phyloP scores from a whole-genome alignment of 2,888 invertebrate species.

The Nemotelus nigrinus region DNA sequence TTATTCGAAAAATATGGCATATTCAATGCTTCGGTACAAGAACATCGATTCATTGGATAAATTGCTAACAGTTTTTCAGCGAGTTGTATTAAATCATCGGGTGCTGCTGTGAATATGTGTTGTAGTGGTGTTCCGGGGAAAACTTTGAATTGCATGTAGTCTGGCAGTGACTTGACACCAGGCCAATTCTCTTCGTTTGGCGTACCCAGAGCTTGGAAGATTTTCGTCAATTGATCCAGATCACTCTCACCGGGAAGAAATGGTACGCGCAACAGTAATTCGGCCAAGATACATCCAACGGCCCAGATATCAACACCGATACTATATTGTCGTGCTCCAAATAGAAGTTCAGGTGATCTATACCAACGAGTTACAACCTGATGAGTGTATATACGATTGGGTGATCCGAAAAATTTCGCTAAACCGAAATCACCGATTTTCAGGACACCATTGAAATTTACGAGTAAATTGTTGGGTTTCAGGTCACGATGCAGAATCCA shows the following conservation, averaged over 20 bases:
- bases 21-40: slow-evolving; percentile 84
- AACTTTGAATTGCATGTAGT: slow-evolving; percentile 92
- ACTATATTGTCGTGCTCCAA: slow-evolving; percentile 94
- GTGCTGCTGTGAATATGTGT: slow-evolving; percentile 95
- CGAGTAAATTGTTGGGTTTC: slow-evolving; percentile 98
- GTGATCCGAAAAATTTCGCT: slow-evolving; percentile 97
- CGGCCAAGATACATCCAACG: slow-evolving; percentile 96
- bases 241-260: slow-evolving; percentile 97
- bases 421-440: slow-evolving; percentile 99
- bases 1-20: slow-evolving; percentile 93
- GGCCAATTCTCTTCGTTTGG: slow-evolving; percentile 95
- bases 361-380: slow-evolving; percentile 97
- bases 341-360: slow-evolving; percentile 91
- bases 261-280: slow-evolving; percentile 88
- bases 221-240: slow-evolving; percentile 93
- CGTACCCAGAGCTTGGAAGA: slow-evolving; percentile 94
- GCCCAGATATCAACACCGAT: slow-evolving; percentile 99
- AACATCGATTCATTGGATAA: slow-evolving; percentile 84
- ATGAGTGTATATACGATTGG: slow-evolving; percentile 94
- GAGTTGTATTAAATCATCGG: slow-evolving; percentile 87
- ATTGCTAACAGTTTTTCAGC: slow-evolving; percentile 80
- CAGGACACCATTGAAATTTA: slow-evolving; percentile 89
- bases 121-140: slow-evolving; percentile 85
- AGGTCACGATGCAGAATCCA: slow-evolving; percentile 99
- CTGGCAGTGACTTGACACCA: slow-evolving; percentile 80